Conservation (phyloP, 2,888 invertebrate genomes). For the Tuta absoluta region DNA sequence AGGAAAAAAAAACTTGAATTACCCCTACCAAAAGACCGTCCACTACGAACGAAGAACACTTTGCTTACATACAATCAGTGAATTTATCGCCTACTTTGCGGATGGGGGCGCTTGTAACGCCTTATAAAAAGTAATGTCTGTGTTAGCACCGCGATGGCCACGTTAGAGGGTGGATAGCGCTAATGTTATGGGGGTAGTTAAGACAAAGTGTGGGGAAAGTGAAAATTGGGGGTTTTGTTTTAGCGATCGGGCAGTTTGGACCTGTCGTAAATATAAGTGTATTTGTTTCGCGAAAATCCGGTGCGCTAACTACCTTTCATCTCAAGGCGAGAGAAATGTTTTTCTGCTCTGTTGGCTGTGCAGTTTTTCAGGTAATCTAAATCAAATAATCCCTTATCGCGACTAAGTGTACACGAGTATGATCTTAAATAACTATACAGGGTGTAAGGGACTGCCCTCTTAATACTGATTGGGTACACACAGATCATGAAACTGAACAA, state of each 20-base stretch:
- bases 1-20: no score
- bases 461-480: no score
- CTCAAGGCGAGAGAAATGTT: no score
- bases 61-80: slow-evolving; percentile 26
- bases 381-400: no score
- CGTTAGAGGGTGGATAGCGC: slow-evolving; percentile 16
- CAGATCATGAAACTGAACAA: slow-evolving; percentile 13
- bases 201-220: slow-evolving; percentile 9
- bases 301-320: no score
- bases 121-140: slow-evolving; percentile 31
- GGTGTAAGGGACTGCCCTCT: no score
- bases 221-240: slow-evolving; percentile 6
- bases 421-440: no score
- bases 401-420: no score
- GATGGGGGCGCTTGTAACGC: slow-evolving; percentile 18
- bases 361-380: no score
- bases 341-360: no score
- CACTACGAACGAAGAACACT: background rate
- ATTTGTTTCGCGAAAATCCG: background rate
- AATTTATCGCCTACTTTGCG: slow-evolving; percentile 31
- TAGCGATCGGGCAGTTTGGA: background rate
- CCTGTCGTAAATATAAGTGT: background rate
- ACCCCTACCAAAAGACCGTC: background rate
- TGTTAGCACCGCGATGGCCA: slow-evolving; percentile 23
- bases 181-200: slow-evolving; percentile 18